A percentile compares a stretch with the other conserved stretches of the same genome.
Evolutionary conservation across 2,113 vertebrate genomes (phyloP).

Genomic region (Macheiramphus alcinus): DNA sequence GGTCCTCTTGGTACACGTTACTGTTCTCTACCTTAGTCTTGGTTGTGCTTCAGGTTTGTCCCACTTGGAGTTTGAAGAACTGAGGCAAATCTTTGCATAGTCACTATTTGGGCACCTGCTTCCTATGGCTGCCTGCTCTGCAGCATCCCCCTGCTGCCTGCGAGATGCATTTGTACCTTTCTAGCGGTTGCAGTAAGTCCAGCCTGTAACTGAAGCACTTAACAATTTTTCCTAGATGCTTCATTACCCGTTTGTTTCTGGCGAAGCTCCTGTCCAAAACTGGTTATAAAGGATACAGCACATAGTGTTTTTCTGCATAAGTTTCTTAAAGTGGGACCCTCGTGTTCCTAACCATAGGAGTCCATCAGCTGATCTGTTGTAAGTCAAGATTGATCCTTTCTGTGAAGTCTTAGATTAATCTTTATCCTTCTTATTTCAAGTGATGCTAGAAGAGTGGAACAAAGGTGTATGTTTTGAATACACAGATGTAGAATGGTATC

Average conservation of each 20-base stretch:
- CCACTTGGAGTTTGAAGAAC: not conserved
- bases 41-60: not conserved
- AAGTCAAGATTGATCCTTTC: not conserved
- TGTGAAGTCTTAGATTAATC: not conserved
- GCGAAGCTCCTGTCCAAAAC: not conserved
- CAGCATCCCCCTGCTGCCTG: not conserved
- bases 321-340: not conserved
- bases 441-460: not conserved
- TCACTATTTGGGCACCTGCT: not conserved
- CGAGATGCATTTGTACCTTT: accelerated
- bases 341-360: accelerated
- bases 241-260: not conserved
- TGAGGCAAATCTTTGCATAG: not conserved
- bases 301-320: accelerated
- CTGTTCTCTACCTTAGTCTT: not conserved
- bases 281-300: not conserved
- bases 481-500: not conserved
- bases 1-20: not conserved
- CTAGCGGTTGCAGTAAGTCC: not conserved
- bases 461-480: not conserved
- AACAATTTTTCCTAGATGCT: not conserved
- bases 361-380: not conserved
- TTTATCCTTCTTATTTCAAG: not conserved
- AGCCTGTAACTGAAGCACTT: not conserved
- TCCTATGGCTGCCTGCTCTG: not conserved